phyloP scores from a whole-genome alignment of 2,888 invertebrate species.

The Xylota segnis region DNA sequence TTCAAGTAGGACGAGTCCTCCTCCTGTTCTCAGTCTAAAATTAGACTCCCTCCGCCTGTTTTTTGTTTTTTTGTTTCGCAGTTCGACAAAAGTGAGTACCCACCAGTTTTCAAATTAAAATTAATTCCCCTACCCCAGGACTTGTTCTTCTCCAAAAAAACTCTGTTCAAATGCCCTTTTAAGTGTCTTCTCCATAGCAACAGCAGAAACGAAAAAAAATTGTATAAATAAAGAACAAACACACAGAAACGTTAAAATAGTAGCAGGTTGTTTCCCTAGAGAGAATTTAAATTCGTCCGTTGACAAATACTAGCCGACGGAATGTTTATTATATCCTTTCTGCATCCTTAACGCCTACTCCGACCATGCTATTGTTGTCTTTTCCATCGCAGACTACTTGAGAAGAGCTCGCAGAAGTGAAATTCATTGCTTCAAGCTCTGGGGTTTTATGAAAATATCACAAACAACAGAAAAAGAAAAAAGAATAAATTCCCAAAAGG shows the following conservation, averaged over 20 bases:
- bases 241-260: slow-evolving; percentile 24
- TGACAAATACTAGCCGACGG: slow-evolving; percentile 54
- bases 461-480: background rate
- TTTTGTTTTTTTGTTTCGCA: background rate
- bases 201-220: slow-evolving; percentile 3
- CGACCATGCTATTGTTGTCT: slow-evolving; percentile 20
- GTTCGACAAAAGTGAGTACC: slow-evolving; percentile 6
- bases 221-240: background rate
- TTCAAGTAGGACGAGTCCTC: too few relatives aligned
- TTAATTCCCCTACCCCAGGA: background rate
- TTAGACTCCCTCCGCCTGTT: background rate
- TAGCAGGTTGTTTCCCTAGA: slow-evolving; percentile 17
- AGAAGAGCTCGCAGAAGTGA: slow-evolving; percentile 24
- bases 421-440: slow-evolving; percentile 12
- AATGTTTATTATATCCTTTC: slow-evolving; percentile 66
- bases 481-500: slow-evolving; percentile 37
- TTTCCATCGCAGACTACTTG: slow-evolving; percentile 59
- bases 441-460: background rate
- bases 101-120: slow-evolving; percentile 24
- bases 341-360: slow-evolving; percentile 37
- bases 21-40: background rate
- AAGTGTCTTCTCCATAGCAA: slow-evolving; percentile 3
- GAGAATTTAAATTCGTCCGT: slow-evolving; percentile 53
- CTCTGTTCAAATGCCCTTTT: slow-evolving; percentile 21
- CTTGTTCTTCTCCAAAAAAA: background rate